Base-by-base conservation (phyloP, 2,113 vertebrate genomes). In the Cyprinodon brontotheroides region DNA sequence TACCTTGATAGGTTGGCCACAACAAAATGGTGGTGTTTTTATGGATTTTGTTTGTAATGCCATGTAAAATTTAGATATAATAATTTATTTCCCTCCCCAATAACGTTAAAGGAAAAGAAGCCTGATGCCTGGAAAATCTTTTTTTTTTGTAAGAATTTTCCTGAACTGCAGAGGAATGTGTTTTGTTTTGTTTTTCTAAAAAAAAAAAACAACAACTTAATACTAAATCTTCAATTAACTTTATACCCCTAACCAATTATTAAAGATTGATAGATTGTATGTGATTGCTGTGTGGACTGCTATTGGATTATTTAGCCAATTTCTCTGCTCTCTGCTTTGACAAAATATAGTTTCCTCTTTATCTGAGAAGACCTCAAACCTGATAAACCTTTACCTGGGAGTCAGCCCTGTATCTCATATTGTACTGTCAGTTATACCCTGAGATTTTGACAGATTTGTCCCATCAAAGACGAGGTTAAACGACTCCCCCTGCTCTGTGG, bases 381-480 rank as follows among this genome's bases (percentile, higher is more conserved):
- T 38, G 43, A 59, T 41, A 73, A 65, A 67, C 38, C 72, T 78
- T 65, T 68, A 80, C 75, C 75, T 48, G 20, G 53, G 74, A 59
- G 77, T 78, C 68, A 76, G 78, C 79, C 50, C 80, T 79, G 88
- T 87, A 85, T 86, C 65, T 83, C 78, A 68, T 77, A 79, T 75
- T 37, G 62, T 82, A 69, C 69, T 72, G 77, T 83, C 83, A 84
- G 88, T 91, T 83, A 84, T 78, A 78, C 81, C 68, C 71, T 62
- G 72, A 84, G 67, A 70, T 81, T 85, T 81, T 89, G 88, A 89
- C 89, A 88, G 86, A 87, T 84, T 84, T 69, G 79, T 64, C 82
- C 85, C 83, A 81, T 86, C 86, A 75, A 72, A 70, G 48, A 37
- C 45, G 45, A 88, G 83, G 83, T 92, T 90, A 92, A 90, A 81